Conservation (phyloP, 35 echinoderm and acorn worm species). For the Ptychodera flava region DNA sequence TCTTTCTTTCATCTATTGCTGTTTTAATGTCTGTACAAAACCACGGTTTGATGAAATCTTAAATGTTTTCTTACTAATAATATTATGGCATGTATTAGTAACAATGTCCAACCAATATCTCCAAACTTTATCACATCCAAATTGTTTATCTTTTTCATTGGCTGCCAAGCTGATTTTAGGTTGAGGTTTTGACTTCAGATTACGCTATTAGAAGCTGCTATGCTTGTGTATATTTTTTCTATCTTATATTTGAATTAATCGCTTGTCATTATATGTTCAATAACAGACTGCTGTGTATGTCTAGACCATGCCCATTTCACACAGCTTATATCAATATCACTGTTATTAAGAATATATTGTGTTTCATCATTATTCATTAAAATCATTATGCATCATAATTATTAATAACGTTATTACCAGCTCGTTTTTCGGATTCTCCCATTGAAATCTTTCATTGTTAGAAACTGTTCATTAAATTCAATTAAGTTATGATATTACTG, state of each 20-base stretch:
- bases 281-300: background rate
- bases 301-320: slow-evolving; percentile 2
- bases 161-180: background rate
- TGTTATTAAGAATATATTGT: background rate
- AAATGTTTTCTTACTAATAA: background rate
- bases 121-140: background rate
- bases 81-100: background rate
- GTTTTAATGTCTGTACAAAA: slow-evolving; percentile 11
- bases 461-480: background rate
- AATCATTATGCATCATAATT: background rate
- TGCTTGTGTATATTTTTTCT: background rate
- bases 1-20: slow-evolving; percentile 4
- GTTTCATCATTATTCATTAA: background rate
- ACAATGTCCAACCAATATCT: background rate
- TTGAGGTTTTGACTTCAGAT: background rate
- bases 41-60: background rate
- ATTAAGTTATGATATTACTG: background rate
- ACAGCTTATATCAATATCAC: background rate
- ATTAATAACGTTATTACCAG: background rate
- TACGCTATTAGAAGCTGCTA: background rate
- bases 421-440: background rate
- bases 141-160: background rate
- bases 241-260: background rate
- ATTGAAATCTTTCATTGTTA: slow-evolving; percentile 4
- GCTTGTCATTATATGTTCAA: slow-evolving; percentile 2